Conservation (phyloP, 37 sponge, comb jelly and placozoan species). For the Haliclona indistincta region DNA sequence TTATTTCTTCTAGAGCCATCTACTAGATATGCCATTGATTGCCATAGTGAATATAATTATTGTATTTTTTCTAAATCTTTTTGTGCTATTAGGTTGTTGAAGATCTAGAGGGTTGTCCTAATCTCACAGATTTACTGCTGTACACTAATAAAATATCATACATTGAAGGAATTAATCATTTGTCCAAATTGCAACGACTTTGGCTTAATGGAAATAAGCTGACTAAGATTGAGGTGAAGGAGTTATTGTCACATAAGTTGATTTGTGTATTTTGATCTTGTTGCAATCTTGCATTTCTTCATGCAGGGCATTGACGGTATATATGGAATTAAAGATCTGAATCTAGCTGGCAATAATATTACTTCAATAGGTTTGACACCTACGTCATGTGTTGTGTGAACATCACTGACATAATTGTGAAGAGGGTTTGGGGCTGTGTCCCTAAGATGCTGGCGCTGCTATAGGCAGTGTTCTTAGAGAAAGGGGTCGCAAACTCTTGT, state of each 20-base stretch:
- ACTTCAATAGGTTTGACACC: slow-evolving; percentile 60
- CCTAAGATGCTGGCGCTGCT: too few species aligned
- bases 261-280: not conserved
- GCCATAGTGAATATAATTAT: too few species aligned
- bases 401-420: too few species aligned
- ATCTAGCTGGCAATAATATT: slow-evolving; percentile 73
- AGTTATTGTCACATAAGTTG: not conserved
- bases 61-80: not conserved
- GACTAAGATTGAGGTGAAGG: slow-evolving; percentile 62
- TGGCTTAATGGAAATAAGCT: slow-evolving; percentile 88
- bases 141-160: slow-evolving; percentile 77
- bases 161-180: slow-evolving; percentile 58
- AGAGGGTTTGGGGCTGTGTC: too few species aligned
- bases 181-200: slow-evolving; percentile 60
- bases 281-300: not conserved
- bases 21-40: too few species aligned
- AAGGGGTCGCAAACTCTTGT: too few species aligned
- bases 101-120: slow-evolving; percentile 56
- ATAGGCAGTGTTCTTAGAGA: too few species aligned
- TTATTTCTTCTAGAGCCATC: too few species aligned
- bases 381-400: too few species aligned
- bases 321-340: slow-evolving; percentile 64
- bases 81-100: slow-evolving; percentile 28
- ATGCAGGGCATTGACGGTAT: slow-evolving; percentile 47
- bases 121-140: slow-evolving; percentile 61